Conservation (phyloP, 64 coral and sea anemone genomes). For the Hydrozoanthus tunicans region DNA sequence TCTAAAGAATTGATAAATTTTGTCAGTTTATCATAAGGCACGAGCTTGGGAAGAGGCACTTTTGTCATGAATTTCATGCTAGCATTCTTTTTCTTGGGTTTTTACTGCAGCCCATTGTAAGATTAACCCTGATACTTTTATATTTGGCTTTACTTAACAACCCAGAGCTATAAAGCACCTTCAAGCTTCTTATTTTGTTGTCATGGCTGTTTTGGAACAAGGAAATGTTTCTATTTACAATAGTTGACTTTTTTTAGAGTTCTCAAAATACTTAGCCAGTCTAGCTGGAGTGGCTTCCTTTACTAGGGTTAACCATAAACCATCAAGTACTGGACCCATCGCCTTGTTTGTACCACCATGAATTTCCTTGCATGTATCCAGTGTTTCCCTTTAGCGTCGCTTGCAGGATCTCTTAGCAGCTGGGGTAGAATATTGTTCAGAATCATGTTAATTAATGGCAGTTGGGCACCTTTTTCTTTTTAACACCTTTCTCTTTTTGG, state of each 20-base stretch:
- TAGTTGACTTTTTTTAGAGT: slow-evolving; percentile 24
- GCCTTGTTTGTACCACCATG: slow-evolving; percentile 51
- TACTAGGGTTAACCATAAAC: slow-evolving; percentile 58
- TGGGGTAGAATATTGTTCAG: slow-evolving; percentile 57
- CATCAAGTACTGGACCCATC: slow-evolving; percentile 34
- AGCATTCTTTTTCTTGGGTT: slow-evolving; percentile 16
- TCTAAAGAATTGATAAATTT: slow-evolving; percentile 52
- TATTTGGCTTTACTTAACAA: slow-evolving; percentile 62
- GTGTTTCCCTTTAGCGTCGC: slow-evolving; percentile 52
- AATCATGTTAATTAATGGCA: slow-evolving; percentile 9
- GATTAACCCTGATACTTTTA: slow-evolving; percentile 62
- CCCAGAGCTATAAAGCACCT: slow-evolving; percentile 45
- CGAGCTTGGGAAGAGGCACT: slow-evolving; percentile 46
- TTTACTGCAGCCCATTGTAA: slow-evolving; percentile 33
- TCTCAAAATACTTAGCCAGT: slow-evolving; percentile 13
- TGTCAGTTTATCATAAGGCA: slow-evolving; percentile 66
- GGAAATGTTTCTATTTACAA: not conserved
- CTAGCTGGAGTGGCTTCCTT: slow-evolving; percentile 38
- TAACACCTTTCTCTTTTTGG: slow-evolving; percentile 52
- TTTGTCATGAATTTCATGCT: slow-evolving; percentile 52
- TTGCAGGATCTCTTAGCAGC: slow-evolving; percentile 34
- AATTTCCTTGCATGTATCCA: slow-evolving; percentile 59
- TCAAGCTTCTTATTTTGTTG: slow-evolving; percentile 58
- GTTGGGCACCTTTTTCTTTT: slow-evolving; percentile 60
- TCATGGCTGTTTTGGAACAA: slow-evolving; percentile 46